These are phyloP conservation scores for Ernsta delagoae DNA, from an alignment of 2,888 invertebrate genomes.

Conservation along the genomic window DNA sequence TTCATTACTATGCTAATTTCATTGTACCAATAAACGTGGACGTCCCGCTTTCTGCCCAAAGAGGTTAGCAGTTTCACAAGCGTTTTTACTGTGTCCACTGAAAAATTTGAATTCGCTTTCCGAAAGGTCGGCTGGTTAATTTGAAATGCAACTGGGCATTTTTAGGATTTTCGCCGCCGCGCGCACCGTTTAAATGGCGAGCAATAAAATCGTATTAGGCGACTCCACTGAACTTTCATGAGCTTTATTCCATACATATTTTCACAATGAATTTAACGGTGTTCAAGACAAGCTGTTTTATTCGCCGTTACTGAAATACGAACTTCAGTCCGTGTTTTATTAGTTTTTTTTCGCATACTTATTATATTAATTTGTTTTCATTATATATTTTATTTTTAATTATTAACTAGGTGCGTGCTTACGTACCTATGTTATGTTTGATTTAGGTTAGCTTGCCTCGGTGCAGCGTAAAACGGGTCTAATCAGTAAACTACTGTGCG, in stretches of 20 bases:
- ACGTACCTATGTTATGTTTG: too few relatives aligned
- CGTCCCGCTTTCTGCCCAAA: slow-evolving; percentile 66
- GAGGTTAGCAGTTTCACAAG: slow-evolving; percentile 74
- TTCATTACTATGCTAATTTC: slow-evolving; percentile 84
- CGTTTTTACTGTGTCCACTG: slow-evolving; percentile 74
- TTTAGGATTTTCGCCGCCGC: slow-evolving; percentile 60
- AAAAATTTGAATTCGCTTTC: slow-evolving; percentile 76
- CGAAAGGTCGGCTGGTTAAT: slow-evolving; percentile 70
- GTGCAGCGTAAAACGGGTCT: too few relatives aligned
- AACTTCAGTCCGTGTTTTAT: too few relatives aligned
- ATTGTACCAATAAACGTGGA: slow-evolving; percentile 79
- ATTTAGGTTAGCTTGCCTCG: too few relatives aligned
- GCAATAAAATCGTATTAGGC: slow-evolving; percentile 51
- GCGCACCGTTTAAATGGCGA: slow-evolving; percentile 54
- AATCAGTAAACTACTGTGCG: too few relatives aligned
- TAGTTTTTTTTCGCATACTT: background rate
- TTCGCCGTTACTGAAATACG: background rate
- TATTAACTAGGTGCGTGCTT: too few relatives aligned
- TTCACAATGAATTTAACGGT: slow-evolving; percentile 26
- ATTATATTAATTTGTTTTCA: too few relatives aligned
- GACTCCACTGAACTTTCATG: slow-evolving; percentile 29
- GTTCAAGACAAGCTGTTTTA: slow-evolving; percentile 20
- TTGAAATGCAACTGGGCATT: slow-evolving; percentile 76
- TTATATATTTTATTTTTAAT: too few relatives aligned
- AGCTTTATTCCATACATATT: slow-evolving; percentile 32